Evolutionary conservation across 2,797 vertebrate genomes (phyloP).

Genomic region (Psittacula echo): DNA sequence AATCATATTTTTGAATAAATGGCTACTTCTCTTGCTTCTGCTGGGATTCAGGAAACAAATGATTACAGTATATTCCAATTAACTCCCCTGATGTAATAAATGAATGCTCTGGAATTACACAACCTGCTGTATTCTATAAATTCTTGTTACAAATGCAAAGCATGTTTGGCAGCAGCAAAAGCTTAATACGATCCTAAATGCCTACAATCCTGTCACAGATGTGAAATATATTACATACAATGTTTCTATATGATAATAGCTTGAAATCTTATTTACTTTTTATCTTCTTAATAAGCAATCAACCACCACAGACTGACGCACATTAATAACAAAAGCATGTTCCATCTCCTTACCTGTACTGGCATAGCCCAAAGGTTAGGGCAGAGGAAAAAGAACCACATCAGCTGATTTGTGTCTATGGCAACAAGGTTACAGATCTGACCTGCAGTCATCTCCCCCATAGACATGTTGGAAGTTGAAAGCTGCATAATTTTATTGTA

Average conservation of each 20-base stretch:
- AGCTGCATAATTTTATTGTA: conserved; percentile 99
- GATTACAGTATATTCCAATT: neutral
- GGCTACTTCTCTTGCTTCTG: neutral
- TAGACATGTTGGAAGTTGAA: conserved; percentile 97
- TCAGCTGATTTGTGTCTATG: conserved; percentile 97
- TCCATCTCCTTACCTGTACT: conserved; percentile 85
- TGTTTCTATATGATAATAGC: neutral
- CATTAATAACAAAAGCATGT: neutral
- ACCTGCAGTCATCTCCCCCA: conserved; percentile 94
- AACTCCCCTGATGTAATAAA: neutral
- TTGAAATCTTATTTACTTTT: neutral
- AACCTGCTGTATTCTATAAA: neutral
- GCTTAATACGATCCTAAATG: neutral
- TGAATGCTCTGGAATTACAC: neutral
- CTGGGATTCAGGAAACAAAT: neutral
- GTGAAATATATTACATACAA: neutral
- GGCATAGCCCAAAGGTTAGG: conserved; percentile 99
- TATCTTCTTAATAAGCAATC: neutral
- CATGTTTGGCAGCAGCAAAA: neutral
- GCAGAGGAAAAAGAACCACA: conserved; percentile 99
- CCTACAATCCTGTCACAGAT: neutral
- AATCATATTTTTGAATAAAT: neutral
- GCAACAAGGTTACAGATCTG: conserved; percentile 98
- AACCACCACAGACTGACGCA: neutral
- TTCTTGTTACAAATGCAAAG: neutral